These are phyloP conservation scores for Sweltsa coloradensis DNA, from an alignment of 1,140 invertebrate genomes.

Conservation along the genomic window DNA sequence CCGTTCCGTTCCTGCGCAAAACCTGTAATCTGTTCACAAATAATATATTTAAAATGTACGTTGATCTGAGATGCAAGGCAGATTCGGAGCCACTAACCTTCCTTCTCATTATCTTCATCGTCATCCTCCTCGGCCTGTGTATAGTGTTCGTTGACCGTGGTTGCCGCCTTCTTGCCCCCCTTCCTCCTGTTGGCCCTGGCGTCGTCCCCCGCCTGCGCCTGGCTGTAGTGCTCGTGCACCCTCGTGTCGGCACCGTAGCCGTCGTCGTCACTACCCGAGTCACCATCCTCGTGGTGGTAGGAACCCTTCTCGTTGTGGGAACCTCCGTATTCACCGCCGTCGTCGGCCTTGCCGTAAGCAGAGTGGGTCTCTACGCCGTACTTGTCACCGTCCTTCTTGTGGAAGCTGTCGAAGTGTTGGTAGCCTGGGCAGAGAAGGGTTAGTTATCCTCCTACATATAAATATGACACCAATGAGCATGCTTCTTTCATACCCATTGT, in stretches of 20 bases:
- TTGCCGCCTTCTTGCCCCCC: conserved; percentile 17
- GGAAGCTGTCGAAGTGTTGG: conserved; percentile 54
- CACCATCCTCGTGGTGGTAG: conserved; percentile 12
- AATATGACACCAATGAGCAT: too few species aligned
- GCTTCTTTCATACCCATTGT: too few species aligned
- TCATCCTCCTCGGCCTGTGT: neutral
- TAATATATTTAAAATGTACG: neutral
- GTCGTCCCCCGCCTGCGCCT: conserved; percentile 30
- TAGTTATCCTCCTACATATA: too few species aligned
- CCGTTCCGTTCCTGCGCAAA: too few species aligned
- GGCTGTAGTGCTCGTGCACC: conserved; percentile 27
- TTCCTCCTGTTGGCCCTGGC: conserved; percentile 27
- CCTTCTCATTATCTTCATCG: neutral
- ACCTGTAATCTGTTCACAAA: too few species aligned
- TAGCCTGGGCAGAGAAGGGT: too few species aligned
- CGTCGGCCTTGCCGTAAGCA: conserved; percentile 36
- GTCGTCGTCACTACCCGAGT: conserved; percentile 21
- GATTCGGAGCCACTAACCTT: too few species aligned
- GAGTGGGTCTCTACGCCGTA: conserved; percentile 53
- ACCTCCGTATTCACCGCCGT: conserved; percentile 28
- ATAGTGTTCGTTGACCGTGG: neutral
- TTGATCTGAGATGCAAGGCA: neutral
- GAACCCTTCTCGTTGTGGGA: conserved; percentile 14
- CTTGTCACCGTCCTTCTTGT: conserved; percentile 54
- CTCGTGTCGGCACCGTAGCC: conserved; percentile 16